These are phyloP conservation scores for Peromyscus californicus DNA, from an alignment of 2,113 vertebrate species.

Conservation along the genomic window DNA sequence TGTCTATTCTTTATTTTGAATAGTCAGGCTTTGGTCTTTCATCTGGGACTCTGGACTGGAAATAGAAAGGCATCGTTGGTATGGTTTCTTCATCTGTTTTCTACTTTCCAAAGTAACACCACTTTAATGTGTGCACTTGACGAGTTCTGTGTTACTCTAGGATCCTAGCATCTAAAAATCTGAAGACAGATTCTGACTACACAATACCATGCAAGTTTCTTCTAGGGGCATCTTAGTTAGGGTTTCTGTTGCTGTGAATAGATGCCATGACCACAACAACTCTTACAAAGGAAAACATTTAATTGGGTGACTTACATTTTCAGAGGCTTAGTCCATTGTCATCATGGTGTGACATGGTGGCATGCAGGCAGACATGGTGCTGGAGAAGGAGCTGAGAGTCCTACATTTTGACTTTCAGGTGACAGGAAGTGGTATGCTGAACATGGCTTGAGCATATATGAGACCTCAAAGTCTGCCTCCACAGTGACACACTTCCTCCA, in stretches of 20 bases:
- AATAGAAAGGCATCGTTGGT: not conserved
- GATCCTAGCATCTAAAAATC: not conserved
- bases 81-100: not conserved
- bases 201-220: not conserved
- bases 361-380: too few species aligned
- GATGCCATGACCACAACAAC: too few species aligned
- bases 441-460: not conserved
- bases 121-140: not conserved
- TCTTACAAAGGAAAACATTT: too few species aligned
- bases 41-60: not conserved
- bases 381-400: too few species aligned
- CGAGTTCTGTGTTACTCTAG: not conserved
- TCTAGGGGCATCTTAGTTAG: not conserved
- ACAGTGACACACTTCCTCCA: too few species aligned
- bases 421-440: not conserved
- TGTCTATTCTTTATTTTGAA: not conserved
- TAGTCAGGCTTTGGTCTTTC: not conserved
- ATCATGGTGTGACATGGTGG: too few species aligned
- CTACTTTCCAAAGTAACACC: not conserved
- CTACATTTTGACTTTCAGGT: not conserved
- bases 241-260: not conserved
- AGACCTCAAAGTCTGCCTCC: not conserved
- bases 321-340: too few species aligned
- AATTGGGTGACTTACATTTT: too few species aligned
- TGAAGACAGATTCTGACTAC: not conserved